Conservation (phyloP, 2,113 vertebrate species). For the Vidua macroura region DNA sequence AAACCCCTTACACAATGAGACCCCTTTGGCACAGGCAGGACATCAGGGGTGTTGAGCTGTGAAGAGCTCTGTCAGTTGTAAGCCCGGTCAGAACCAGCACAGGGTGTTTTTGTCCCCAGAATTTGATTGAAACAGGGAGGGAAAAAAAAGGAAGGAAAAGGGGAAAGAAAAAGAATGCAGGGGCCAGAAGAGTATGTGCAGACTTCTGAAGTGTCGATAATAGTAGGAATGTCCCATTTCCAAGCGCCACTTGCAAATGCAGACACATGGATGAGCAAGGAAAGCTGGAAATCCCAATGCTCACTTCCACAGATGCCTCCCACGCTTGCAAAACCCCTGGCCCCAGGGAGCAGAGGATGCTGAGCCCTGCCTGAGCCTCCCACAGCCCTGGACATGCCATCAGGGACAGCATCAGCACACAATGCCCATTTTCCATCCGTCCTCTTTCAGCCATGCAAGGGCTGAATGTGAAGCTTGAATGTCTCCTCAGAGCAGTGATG, state of each 20-base stretch:
- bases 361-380: not conserved
- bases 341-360: not conserved
- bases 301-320: not conserved
- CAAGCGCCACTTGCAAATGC: not conserved
- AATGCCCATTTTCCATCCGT: not conserved
- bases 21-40: constrained; percentile 40
- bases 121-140: not conserved
- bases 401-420: not conserved
- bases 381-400: fast-evolving
- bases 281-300: not conserved
- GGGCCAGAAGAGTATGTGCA: not conserved
- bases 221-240: not conserved
- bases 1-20: constrained; percentile 56
- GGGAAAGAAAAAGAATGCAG: fast-evolving
- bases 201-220: not conserved
- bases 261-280: not conserved
- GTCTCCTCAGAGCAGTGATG: not conserved
- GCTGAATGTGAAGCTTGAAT: not conserved
- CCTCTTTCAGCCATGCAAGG: fast-evolving
- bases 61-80: constrained; percentile 24
- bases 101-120: not conserved
- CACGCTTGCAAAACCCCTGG: not conserved
- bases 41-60: constrained; percentile 40
- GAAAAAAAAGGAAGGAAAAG: not conserved
- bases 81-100: not conserved